A percentile compares a stretch with the other conserved stretches of the same genome.
Conservation (phyloP, 2,888 invertebrate genomes). For the Chydorus sphaericus region DNA sequence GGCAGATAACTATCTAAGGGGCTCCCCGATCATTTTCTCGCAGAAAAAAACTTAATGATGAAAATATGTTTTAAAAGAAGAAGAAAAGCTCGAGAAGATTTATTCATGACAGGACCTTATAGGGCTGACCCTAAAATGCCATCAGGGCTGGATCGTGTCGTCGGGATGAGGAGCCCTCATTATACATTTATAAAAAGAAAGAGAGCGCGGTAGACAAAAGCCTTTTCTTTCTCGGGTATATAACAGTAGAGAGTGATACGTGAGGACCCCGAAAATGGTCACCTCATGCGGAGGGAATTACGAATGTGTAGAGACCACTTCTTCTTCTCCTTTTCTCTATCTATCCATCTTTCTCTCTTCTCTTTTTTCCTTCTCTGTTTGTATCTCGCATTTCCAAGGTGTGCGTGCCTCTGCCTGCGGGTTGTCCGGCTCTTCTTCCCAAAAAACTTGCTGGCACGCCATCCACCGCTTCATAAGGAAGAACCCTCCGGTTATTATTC, state of each 20-base stretch:
- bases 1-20: constrained; percentile 5
- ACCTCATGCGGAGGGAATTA: constrained; percentile 3
- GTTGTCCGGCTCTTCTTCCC: neutral
- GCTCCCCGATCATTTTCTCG: neutral
- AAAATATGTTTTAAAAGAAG: no score
- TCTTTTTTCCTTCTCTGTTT: neutral
- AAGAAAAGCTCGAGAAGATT: no score
- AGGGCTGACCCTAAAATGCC: no score
- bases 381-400: neutral
- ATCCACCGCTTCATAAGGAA: neutral
- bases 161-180: no score
- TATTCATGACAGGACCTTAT: no score
- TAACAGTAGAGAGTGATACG: neutral
- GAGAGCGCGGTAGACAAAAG: no score
- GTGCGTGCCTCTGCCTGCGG: constrained; percentile 3
- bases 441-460: neutral
- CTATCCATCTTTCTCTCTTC: constrained; percentile 1
- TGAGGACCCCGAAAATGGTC: neutral
- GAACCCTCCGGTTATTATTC: neutral
- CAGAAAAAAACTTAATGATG: no score
- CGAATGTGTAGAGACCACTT: neutral
- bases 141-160: no score
- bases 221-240: no score
- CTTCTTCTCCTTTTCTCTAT: neutral
- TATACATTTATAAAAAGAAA: no score